Percentiles rank a stretch among this genome's conserved stretches.
Evolutionary conservation across 2,797 vertebrate genomes (phyloP).

Genomic region (Pyrocephalus nanus): DNA sequence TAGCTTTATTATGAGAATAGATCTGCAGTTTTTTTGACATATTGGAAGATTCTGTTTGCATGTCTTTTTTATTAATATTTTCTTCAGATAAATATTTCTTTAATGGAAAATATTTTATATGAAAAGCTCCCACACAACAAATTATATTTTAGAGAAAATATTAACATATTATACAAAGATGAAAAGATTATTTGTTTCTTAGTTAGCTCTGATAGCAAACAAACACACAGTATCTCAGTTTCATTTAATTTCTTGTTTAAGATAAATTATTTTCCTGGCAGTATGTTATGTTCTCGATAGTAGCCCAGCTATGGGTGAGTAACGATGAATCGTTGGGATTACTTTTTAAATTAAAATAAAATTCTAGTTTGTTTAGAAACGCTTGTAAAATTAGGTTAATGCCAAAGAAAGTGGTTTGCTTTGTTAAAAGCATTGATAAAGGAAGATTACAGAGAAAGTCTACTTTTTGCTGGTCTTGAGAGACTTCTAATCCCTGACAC

Average conservation of each 20-base stretch:
- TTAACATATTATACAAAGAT: background rate
- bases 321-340: background rate
- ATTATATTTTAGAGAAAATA: background rate
- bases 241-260: background rate
- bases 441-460: background rate
- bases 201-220: background rate
- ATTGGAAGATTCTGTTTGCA: background rate
- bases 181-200: background rate
- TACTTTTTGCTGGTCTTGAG: background rate
- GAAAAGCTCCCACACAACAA: background rate
- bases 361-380: background rate
- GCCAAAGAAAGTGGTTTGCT: background rate
- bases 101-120: background rate
- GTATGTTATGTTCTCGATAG: background rate
- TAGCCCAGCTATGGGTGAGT: background rate
- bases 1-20: background rate
- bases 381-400: background rate
- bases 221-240: background rate
- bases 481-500: background rate
- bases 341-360: conserved; percentile 20
- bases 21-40: background rate
- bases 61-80: background rate
- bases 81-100: background rate
- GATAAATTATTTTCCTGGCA: background rate
- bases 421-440: background rate